A percentile compares a stretch with the other conserved stretches of the same genome.
Conservation (phyloP, 2,888 invertebrate species). For the Cremastobaeus sp. region DNA sequence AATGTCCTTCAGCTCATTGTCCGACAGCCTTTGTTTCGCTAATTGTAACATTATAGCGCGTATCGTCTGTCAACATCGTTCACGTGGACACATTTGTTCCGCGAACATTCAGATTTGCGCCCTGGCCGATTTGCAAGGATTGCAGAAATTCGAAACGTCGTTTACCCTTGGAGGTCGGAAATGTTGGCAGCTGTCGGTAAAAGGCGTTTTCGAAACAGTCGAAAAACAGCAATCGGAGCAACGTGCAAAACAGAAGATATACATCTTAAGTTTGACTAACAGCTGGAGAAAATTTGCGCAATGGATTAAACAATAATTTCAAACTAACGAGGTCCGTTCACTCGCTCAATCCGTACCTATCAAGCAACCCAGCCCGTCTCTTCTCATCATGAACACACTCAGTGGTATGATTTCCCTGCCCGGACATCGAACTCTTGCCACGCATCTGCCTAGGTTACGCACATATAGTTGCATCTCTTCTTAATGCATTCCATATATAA, state of each 20-base stretch:
- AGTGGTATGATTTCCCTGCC: slow-evolving; percentile 70
- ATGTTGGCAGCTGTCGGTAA: too few species aligned
- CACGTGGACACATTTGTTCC: background rate
- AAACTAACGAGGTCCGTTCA: slow-evolving; percentile 46
- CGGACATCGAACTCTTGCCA: slow-evolving; percentile 70
- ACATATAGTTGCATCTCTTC: slow-evolving; percentile 40
- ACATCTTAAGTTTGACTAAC: too few species aligned
- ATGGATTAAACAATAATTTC: slow-evolving; percentile 41
- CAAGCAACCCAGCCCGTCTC: slow-evolving; percentile 51
- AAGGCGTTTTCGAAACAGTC: too few species aligned
- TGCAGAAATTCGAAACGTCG: too few species aligned
- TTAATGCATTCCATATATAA: slow-evolving; percentile 13
- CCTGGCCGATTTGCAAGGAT: too few species aligned
- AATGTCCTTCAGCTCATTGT: too few species aligned
- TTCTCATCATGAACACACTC: slow-evolving; percentile 57
- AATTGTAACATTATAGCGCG: slow-evolving; percentile 15
- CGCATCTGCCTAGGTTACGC: slow-evolving; percentile 57
- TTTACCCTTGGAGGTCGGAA: too few species aligned
- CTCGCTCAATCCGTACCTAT: slow-evolving; percentile 49
- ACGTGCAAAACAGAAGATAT: too few species aligned
- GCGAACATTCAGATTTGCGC: background rate
- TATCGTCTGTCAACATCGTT: slow-evolving; percentile 6
- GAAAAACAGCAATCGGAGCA: too few species aligned
- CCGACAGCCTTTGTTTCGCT: slow-evolving; percentile 5
- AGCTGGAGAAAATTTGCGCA: background rate